phyloP scores from a whole-genome alignment of 2,888 invertebrate genomes.

The Nudaria mundana region DNA sequence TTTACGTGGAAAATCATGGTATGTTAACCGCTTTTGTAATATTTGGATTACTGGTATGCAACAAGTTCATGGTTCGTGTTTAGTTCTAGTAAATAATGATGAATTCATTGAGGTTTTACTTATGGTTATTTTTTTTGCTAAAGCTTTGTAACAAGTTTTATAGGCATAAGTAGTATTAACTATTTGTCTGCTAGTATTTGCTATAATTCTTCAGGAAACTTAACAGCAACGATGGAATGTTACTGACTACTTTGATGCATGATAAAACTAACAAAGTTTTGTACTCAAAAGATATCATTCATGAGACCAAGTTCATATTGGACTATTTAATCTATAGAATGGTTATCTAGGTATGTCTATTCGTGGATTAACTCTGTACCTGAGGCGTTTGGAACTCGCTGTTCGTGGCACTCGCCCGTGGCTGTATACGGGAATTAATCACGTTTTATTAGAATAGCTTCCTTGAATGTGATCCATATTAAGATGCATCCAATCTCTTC shows the following conservation, averaged over 20 bases:
- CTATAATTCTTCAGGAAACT: no score
- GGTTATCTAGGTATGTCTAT: slow-evolving; percentile 38
- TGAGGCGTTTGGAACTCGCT: slow-evolving; percentile 41
- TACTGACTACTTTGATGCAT: no score
- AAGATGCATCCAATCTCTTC: slow-evolving; percentile 23
- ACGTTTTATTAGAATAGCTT: slow-evolving; percentile 51
- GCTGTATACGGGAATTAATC: slow-evolving; percentile 53
- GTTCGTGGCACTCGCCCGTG: slow-evolving; percentile 34
- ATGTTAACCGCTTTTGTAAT: slow-evolving; percentile 5
- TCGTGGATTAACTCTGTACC: slow-evolving; percentile 31
- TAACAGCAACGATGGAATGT: no score
- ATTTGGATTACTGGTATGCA: slow-evolving; percentile 2
- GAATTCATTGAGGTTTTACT: no score
- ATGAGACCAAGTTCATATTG: slow-evolving; percentile 39
- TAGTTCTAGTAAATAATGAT: no score
- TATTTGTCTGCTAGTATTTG: no score
- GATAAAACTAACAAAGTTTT: background rate
- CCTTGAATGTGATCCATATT: slow-evolving; percentile 38
- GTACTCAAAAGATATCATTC: slow-evolving; percentile 30
- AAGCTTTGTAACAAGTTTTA: no score
- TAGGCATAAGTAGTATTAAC: no score
- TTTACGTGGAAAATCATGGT: slow-evolving; percentile 21
- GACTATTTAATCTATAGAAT: slow-evolving; percentile 48
- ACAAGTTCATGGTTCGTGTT: no score
- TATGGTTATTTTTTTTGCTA: no score